These are phyloP conservation scores for Harpegnathos saltator DNA, from an alignment of 1,140 invertebrate species.

Conservation along the genomic window DNA sequence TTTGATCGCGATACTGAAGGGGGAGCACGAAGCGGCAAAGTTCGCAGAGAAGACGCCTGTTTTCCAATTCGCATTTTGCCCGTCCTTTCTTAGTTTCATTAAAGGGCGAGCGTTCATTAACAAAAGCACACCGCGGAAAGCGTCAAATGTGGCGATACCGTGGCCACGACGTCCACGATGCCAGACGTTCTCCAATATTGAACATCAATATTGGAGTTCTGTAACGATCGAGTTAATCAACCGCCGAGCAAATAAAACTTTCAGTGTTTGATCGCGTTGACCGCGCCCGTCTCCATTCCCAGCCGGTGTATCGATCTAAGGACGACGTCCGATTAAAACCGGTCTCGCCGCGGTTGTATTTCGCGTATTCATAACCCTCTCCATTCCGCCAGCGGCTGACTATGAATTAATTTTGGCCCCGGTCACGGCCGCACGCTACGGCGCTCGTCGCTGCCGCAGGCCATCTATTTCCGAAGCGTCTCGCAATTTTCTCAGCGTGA, in stretches of 20 bases:
- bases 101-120: slow-evolving; percentile 23
- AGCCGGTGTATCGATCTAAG: slow-evolving; percentile 12
- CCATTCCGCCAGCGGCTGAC: slow-evolving; percentile 37
- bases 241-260: slow-evolving; percentile 39
- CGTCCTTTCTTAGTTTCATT: slow-evolving; percentile 13
- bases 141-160: not conserved
- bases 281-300: not conserved
- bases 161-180: not conserved
- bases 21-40: too few species aligned
- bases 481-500: slow-evolving; percentile 66
- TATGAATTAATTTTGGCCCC: slow-evolving; percentile 73
- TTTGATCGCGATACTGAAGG: not conserved
- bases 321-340: slow-evolving; percentile 23
- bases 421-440: slow-evolving; percentile 7
- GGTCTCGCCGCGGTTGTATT: slow-evolving; percentile 15
- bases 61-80: not conserved
- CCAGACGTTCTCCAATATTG: slow-evolving; percentile 8
- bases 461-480: slow-evolving; percentile 71
- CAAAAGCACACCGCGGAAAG: not conserved
- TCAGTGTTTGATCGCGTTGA: slow-evolving; percentile 16
- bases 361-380: slow-evolving; percentile 61
- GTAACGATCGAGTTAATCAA: slow-evolving; percentile 63
- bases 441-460: slow-evolving; percentile 15
- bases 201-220: slow-evolving; percentile 31
- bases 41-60: too few species aligned